These are phyloP conservation scores for Pseudoips prasinana DNA, from an alignment of 2,888 invertebrate species.

Conservation along the genomic window DNA sequence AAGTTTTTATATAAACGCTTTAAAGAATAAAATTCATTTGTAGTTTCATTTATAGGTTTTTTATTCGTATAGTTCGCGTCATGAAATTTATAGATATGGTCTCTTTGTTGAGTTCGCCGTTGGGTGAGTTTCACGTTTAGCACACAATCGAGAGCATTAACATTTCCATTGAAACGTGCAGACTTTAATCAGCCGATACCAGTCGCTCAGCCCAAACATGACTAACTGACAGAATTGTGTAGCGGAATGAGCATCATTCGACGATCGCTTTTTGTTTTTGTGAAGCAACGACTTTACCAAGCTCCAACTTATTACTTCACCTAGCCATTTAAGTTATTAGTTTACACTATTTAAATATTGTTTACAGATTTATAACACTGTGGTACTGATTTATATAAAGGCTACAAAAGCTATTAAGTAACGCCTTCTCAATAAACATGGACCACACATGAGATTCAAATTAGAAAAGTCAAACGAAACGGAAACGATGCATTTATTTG, in stretches of 20 bases:
- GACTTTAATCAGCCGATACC: conserved; percentile 50
- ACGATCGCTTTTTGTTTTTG: conserved; percentile 28
- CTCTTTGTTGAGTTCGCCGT: conserved; percentile 62
- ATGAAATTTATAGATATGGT: conserved; percentile 68
- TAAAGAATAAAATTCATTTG: conserved; percentile 67
- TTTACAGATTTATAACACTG: conserved; percentile 39
- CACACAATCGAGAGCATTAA: conserved; percentile 73
- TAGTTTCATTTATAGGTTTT: conserved; percentile 58
- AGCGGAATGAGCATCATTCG: conserved; percentile 23
- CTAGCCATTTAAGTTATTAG: conserved; percentile 27
- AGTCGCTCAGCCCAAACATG: conserved; percentile 47
- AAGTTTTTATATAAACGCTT: conserved; percentile 54
- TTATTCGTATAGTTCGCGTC: conserved; percentile 46
- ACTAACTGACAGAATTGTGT: conserved; percentile 28
- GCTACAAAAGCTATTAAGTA: conserved; percentile 52
- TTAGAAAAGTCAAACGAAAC: conserved; percentile 73
- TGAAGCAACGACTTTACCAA: conserved; percentile 11
- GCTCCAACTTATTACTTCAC: conserved; percentile 19
- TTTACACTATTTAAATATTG: conserved; percentile 43
- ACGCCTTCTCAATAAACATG: conserved; percentile 54
- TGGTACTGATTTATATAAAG: conserved; percentile 54
- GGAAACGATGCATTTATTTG: conserved; percentile 73
- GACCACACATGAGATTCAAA: conserved; percentile 75
- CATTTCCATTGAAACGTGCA: conserved; percentile 68
- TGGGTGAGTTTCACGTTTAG: conserved; percentile 65